These are phyloP conservation scores for Scatophagus argus DNA, from an alignment of 2,113 vertebrate species.

Conservation along the genomic window DNA sequence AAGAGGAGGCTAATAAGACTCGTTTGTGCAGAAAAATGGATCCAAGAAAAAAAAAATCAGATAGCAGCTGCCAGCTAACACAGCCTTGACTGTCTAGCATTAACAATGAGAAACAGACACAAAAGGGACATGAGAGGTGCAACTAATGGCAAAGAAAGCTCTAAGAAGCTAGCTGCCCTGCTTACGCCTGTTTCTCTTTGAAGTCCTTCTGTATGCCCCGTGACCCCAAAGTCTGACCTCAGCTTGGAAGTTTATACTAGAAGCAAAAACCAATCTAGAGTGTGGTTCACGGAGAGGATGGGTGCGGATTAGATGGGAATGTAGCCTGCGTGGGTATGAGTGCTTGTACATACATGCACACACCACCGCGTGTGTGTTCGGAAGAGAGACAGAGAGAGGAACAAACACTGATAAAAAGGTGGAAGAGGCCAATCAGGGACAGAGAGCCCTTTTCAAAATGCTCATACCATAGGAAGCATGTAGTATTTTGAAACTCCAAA, in stretches of 20 bases:
- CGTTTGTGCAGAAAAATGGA: background rate
- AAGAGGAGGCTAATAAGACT: background rate
- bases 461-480: conserved; percentile 52
- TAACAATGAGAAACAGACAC: conserved; percentile 25
- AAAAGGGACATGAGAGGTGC: conserved; percentile 31
- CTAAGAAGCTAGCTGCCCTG: conserved; percentile 7
- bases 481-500: conserved; percentile 44
- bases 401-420: conserved; percentile 40
- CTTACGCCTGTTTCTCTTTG: conserved; percentile 46
- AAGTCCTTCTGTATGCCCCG: conserved; percentile 50
- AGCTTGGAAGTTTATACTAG: conserved; percentile 64
- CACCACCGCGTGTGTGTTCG: background rate
- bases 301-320: conserved; percentile 66
- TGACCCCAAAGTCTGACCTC: conserved; percentile 65
- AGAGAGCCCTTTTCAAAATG: conserved; percentile 62
- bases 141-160: conserved; percentile 10
- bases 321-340: conserved; percentile 2
- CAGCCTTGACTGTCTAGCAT: conserved; percentile 2
- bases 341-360: background rate
- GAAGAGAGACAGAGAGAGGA: conserved; percentile 5
- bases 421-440: conserved; percentile 55
- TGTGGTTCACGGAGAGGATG: conserved; percentile 43
- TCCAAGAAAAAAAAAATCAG: background rate
- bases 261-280: conserved; percentile 57
- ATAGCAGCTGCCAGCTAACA: background rate